Percentiles rank a stretch among this genome's conserved stretches.
Conservation (phyloP, 2,888 invertebrate species). For the Hecatera dysodea region DNA sequence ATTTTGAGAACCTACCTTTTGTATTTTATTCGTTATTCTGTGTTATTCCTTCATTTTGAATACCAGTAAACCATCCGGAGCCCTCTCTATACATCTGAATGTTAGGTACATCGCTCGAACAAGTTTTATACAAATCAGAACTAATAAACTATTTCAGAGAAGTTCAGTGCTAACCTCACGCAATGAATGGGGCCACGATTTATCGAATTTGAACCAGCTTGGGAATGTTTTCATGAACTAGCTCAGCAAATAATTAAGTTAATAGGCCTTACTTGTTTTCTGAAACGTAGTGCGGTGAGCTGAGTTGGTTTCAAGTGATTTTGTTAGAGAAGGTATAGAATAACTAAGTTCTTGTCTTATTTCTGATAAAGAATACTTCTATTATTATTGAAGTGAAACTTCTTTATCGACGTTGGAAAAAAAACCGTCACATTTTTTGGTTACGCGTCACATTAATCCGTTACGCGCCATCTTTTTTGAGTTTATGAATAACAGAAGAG, state of each 20-base stretch:
- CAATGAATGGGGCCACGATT: conserved; percentile 44
- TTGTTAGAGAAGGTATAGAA: background rate
- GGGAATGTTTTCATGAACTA: conserved; percentile 44
- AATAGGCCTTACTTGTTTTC: conserved; percentile 17
- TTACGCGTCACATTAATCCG: too few species aligned
- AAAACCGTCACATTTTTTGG: too few species aligned
- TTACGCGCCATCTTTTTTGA: too few species aligned
- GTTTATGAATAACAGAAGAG: too few species aligned
- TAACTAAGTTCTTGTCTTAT: background rate
- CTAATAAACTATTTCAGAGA: conserved; percentile 27
- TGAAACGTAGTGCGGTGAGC: background rate
- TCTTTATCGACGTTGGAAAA: too few species aligned
- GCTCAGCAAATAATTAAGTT: conserved; percentile 36
- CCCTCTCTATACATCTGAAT: background rate
- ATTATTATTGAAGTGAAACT: too few species aligned
- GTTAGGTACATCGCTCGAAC: conserved; percentile 6
- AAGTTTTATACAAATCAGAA: conserved; percentile 35
- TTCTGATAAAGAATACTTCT: background rate
- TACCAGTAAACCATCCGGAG: background rate
- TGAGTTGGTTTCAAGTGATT: conserved; percentile 12
- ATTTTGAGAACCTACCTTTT: background rate
- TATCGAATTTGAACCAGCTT: conserved; percentile 47
- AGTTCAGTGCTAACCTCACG: conserved; percentile 22
- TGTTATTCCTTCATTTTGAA: background rate
- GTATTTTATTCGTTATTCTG: background rate